Base-by-base conservation (phyloP, 2,113 vertebrate genomes). In the Muscicapa adusta region DNA sequence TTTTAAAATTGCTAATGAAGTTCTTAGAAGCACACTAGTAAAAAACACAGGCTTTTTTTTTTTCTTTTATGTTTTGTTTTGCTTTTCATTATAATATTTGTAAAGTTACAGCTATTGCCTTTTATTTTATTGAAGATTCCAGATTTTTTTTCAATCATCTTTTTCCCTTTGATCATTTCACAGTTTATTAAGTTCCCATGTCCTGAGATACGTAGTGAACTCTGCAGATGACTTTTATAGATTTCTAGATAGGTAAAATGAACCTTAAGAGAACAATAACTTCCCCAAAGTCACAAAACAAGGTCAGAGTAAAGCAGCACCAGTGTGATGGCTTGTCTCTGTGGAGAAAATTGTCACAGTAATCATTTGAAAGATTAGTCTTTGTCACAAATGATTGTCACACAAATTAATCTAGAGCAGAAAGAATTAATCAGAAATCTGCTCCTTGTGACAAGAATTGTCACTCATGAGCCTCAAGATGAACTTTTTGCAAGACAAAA, bases 341-440 rank as follows among this genome's bases (percentile, higher is more conserved):
- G n/a, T 74, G 71, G 43, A 56, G 79, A 88, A 93, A 48, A 68
- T 82, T 88, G 54, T 78, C 89, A 77, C 31, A 66, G 84, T 95
- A 89, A 96, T 94, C 31, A 65, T 91, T 87, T 76, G 62, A 95
- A 94, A 95, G 74, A 95, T 96, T 96, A 95, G 95, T 94, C 93
- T 86, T 84, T 94, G 89, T 84, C 88, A 86, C 78, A 89, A 92
- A 73, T 88, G 34, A 93, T 88, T 95, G 81, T 95, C 92, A 94
- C 60, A 5, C 71, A 94, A 96, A 94, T 91, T 91, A 95, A 91
- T 88, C 70, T 70, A 68, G 71, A 96, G 70, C 80, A 89, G 70
- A 90, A 96, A 60, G 91, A 62, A 90, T 82, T 96, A 83, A 86
- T 94, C 93, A 97, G 72, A 88, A 72, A 92, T 79, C 29, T 94